Conservation (phyloP, 2,113 vertebrate genomes). For the Ctenomys sociabilis region DNA sequence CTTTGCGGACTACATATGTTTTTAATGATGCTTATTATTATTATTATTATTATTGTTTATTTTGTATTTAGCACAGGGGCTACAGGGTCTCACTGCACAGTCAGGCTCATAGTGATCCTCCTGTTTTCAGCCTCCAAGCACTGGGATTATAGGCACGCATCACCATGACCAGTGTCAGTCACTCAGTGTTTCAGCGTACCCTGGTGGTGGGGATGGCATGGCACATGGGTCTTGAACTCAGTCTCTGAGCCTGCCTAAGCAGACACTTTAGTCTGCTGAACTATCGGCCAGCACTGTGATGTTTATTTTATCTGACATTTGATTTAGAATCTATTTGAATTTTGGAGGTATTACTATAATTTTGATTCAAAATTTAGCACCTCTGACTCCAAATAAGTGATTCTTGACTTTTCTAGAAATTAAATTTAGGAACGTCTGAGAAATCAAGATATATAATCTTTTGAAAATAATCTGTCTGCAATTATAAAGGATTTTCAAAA, state of each 20-base stretch:
- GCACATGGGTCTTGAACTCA: too few species aligned
- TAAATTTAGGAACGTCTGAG: neutral
- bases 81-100: too few species aligned
- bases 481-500: constrained; percentile 17
- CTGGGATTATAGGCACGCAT: too few species aligned
- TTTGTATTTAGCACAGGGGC: too few species aligned
- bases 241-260: too few species aligned
- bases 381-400: neutral
- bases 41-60: too few species aligned
- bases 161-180: too few species aligned
- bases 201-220: too few species aligned
- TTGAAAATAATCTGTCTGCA: neutral
- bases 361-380: neutral
- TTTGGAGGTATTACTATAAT: neutral
- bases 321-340: neutral
- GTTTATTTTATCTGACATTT: neutral
- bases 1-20: neutral
- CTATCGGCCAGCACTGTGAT: neutral
- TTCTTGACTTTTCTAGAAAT: constrained; percentile 40
- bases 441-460: constrained; percentile 29
- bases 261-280: too few species aligned
- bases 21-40: neutral
- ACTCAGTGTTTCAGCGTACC: too few species aligned
- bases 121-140: too few species aligned
- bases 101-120: too few species aligned